Conservation (phyloP, 35 echinoderm and acorn worm species). For the Apostichopus japonicus region DNA sequence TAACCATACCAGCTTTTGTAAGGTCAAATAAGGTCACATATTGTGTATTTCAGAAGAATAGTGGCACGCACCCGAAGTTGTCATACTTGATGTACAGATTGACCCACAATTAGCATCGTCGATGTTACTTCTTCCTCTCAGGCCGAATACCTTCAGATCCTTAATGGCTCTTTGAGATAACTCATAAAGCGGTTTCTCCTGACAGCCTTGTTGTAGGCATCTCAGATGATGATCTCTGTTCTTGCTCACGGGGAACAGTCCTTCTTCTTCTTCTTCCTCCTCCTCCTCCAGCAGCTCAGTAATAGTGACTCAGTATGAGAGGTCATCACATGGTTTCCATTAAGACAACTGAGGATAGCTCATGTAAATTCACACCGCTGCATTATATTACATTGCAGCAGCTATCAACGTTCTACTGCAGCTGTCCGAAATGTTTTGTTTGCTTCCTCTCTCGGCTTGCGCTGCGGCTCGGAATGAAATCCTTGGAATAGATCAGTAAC, state of each 20-base stretch:
- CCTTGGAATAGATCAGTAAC: conserved; percentile 34
- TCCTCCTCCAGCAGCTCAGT: background rate
- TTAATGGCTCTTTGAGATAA: background rate
- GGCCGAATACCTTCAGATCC: background rate
- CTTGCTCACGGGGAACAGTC: background rate
- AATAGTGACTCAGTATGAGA: conserved; percentile 37
- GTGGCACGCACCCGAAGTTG: background rate
- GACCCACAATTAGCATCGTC: background rate
- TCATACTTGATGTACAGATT: background rate
- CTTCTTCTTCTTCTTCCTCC: background rate
- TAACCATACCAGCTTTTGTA: no score
- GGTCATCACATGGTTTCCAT: conserved; percentile 33
- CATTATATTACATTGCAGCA: conserved; percentile 7
- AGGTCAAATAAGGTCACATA: no score
- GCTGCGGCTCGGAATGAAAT: background rate
- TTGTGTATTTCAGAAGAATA: no score
- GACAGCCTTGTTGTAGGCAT: background rate
- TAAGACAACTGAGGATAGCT: background rate
- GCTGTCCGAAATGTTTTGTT: conserved; percentile 45
- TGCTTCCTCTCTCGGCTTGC: background rate
- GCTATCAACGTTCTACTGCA: conserved; percentile 8
- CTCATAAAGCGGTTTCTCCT: background rate
- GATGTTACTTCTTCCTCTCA: background rate
- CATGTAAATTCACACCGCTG: conserved; percentile 27
- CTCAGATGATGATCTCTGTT: background rate